phyloP scores from a whole-genome alignment of 1,140 invertebrate species.

The Drosophila tristis region DNA sequence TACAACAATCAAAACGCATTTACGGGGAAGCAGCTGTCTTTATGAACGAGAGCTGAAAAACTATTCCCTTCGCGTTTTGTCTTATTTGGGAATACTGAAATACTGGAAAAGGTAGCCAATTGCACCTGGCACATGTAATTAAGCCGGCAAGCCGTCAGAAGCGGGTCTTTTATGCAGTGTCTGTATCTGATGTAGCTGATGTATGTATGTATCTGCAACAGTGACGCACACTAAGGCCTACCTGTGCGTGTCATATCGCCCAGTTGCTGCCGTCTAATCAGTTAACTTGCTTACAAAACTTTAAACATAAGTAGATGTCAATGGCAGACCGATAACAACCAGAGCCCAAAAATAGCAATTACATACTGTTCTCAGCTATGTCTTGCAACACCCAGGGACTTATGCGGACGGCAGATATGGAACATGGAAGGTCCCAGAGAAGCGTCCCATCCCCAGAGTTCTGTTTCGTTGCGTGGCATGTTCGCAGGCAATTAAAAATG shows the following conservation, averaged over 20 bases:
- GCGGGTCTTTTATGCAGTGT: constrained; percentile 23
- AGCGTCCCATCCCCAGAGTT: too few species aligned
- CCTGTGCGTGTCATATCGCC: constrained; percentile 19
- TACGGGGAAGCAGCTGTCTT: too few species aligned
- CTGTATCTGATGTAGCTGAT: constrained; percentile 34
- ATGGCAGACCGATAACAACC: constrained; percentile 5
- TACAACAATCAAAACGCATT: constrained; percentile 10
- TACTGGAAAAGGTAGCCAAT: constrained; percentile 10
- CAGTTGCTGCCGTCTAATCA: constrained; percentile 49
- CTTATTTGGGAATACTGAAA: too few species aligned
- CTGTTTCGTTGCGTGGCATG: constrained; percentile 26
- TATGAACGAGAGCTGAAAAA: too few species aligned
- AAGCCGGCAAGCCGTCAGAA: not conserved
- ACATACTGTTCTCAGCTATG: constrained; percentile 41
- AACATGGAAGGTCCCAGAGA: constrained; percentile 1
- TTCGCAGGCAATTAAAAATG: constrained; percentile 55
- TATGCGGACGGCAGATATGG: not conserved
- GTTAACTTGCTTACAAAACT: constrained; percentile 58
- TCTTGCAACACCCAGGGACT: not conserved
- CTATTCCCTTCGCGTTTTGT: too few species aligned
- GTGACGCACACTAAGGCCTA: constrained; percentile 34
- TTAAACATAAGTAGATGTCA: constrained; percentile 61
- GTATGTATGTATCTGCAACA: constrained; percentile 38
- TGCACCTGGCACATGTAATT: constrained; percentile 27
- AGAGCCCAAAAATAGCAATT: constrained; percentile 67